Base-by-base conservation (phyloP, 2,113 vertebrate genomes). In the Anhinga anhinga region DNA sequence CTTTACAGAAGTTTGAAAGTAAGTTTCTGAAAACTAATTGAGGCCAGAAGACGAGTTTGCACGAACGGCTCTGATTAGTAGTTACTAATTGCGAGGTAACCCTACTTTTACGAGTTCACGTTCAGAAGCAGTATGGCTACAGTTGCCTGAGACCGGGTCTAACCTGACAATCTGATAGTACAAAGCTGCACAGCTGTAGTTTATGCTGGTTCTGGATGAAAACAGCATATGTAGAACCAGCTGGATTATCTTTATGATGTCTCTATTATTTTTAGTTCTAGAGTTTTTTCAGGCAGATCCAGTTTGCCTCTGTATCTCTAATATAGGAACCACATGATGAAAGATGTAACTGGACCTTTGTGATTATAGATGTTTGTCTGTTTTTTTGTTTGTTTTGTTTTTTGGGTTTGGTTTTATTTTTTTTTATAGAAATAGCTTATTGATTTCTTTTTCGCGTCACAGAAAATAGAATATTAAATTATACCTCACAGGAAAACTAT, bases 81-180 rank as follows among this genome's bases (percentile, higher is more conserved):
- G n/a, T 25, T n/a, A n/a, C n/a, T n/a, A n/a, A 20, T 14, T 42
- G 44, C 4, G 1, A 7, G 18, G 29, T n/a, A 15, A n/a, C 67
- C 42, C 56, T 63, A 0, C 30, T 10, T 42, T 2, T 42, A 4
- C 27, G 65, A 78, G 42, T 23, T 79, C 19, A 5, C 0, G 5
- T 79, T 72, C 22, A 59, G 65, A 44, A 72, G 18, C 44, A 11
- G 32, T 8, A 7, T 38, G 32, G 44, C 18, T 66, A 3, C 22
- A n/a, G 44, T 23, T 63, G 52, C 58, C 25, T 9, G 45, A 66
- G 45, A 40, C 44, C 52, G 22, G 25, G 18, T 25, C 55, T 77
- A 44, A 44, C 55, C 15, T 38, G 38, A 47, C 38, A 72, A 36
- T 40, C 61, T 20, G 17, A 4, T 26, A 40, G 17, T 36, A 27